Conservation (phyloP, 2,888 invertebrate genomes). For the Aproaerema taeniolella region DNA sequence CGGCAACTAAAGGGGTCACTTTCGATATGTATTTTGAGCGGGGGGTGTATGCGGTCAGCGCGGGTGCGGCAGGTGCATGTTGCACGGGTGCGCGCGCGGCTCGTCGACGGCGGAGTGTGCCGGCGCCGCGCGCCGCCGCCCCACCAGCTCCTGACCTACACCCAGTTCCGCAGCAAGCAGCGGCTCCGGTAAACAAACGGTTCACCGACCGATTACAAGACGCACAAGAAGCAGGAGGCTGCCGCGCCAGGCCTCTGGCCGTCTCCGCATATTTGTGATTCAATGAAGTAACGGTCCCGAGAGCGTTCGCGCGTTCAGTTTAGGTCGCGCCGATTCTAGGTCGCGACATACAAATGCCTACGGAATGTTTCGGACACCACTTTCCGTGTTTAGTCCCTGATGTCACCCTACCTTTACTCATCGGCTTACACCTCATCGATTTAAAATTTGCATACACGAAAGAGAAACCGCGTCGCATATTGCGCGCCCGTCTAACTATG, state of each 20-base stretch:
- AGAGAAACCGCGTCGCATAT: constrained; percentile 51
- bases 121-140: constrained; percentile 30
- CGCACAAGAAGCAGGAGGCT: constrained; percentile 39
- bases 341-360: constrained; percentile 45
- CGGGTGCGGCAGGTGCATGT: constrained; percentile 2
- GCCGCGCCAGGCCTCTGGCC: constrained; percentile 34
- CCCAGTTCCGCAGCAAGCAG: constrained; percentile 41
- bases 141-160: constrained; percentile 66
- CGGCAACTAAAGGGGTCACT: constrained; percentile 53
- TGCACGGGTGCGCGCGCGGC: constrained; percentile 47
- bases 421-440: neutral
- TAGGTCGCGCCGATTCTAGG: constrained; percentile 50
- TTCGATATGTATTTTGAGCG: constrained; percentile 38
- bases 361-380: constrained; percentile 28
- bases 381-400: neutral
- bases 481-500: constrained; percentile 30
- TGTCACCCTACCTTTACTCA: neutral
- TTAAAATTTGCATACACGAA: constrained; percentile 42
- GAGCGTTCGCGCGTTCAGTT: constrained; percentile 54
- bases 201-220: constrained; percentile 72
- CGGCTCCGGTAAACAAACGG: constrained; percentile 68
- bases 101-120: constrained; percentile 52
- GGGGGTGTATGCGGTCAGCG: constrained; percentile 16
- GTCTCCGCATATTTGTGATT: constrained; percentile 61
- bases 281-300: constrained; percentile 66